Evolutionary conservation across 2,797 vertebrate species (phyloP).

Genomic region (Podarcis lilfordi): DNA sequence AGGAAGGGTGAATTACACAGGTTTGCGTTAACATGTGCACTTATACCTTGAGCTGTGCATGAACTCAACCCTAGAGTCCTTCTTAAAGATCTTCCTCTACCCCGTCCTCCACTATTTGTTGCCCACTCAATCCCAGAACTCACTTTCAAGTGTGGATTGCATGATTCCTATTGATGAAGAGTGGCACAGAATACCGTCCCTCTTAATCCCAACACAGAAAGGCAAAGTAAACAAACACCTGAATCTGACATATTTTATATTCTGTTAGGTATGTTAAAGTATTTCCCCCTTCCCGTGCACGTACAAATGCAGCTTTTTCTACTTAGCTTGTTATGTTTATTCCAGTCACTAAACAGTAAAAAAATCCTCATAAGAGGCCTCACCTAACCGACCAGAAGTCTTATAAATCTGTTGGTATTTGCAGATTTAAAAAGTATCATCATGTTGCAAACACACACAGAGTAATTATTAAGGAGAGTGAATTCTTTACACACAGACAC

Average conservation of each 20-base stretch:
- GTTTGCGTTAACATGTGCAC: not conserved
- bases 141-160: not conserved
- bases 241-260: constrained; percentile 20
- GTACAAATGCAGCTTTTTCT: not conserved
- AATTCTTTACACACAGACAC: constrained; percentile 1
- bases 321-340: not conserved
- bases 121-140: not conserved
- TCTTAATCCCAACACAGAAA: constrained; percentile 30
- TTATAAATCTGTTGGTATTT: constrained; percentile 2
- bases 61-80: not conserved
- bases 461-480: constrained; percentile 16
- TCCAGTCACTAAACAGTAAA: not conserved
- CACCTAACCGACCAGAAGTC: not conserved
- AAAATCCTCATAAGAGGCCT: not conserved
- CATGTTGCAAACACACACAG: not conserved
- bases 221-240: constrained; percentile 16
- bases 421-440: not conserved
- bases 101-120: not conserved
- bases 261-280: constrained; percentile 11
- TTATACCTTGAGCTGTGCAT: not conserved
- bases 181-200: not conserved
- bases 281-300: not conserved
- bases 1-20: not conserved
- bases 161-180: constrained; percentile 5
- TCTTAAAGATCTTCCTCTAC: not conserved